Evolutionary conservation across 2,797 vertebrate species (phyloP).

Genomic region (Rhynchotus rufescens): DNA sequence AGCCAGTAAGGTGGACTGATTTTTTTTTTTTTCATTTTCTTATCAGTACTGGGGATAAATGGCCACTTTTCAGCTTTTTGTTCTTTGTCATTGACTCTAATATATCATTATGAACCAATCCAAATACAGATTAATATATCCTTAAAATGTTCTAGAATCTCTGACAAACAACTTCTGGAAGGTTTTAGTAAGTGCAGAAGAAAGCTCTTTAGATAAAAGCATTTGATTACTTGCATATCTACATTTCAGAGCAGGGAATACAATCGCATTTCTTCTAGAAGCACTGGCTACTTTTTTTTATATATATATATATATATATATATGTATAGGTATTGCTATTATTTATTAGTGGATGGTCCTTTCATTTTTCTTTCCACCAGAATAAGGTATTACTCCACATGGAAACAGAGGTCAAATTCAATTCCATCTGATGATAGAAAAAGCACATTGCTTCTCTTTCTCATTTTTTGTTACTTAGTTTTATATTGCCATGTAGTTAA

Average conservation of each 20-base stretch:
- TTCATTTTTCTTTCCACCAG: not conserved
- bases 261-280: not conserved
- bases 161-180: not conserved
- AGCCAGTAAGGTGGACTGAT: constrained; percentile 63
- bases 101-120: not conserved
- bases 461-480: not conserved
- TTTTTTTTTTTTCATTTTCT: not conserved
- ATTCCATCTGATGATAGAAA: not conserved
- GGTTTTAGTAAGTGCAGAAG: not conserved
- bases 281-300: not conserved
- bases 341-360: not conserved
- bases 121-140: not conserved
- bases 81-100: constrained; percentile 13
- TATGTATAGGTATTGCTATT: not conserved
- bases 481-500: not conserved
- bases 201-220: not conserved
- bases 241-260: not conserved
- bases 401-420: not conserved
- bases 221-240: not conserved
- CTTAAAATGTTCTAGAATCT: not conserved
- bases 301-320: not conserved
- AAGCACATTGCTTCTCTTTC: not conserved
- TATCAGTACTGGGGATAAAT: not conserved
- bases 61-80: constrained; percentile 34
- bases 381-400: not conserved